Evolutionary conservation across 2,888 invertebrate genomes (phyloP), one percentile per base, ranked within the genome.

Genomic region (Ennomos quercinarius): DNA sequence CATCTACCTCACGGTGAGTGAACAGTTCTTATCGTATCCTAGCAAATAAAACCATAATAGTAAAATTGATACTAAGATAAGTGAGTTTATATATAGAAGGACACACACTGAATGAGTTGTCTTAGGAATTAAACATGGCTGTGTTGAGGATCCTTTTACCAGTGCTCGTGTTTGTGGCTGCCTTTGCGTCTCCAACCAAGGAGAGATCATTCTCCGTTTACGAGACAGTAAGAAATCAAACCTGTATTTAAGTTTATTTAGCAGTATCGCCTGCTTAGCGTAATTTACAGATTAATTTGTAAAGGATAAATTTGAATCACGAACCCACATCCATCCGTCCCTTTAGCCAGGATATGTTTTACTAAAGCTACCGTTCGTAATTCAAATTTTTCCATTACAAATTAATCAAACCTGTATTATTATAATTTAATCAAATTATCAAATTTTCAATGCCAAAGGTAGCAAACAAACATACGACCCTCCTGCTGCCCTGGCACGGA

Each of bases 141-240:
- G 39, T 54, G 64, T 44, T 64, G 12, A 61, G 51, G 50, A 27
- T 57, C 9, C 17, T 51, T 45, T 46, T 64, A 8, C 12, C 61
- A 9, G 46, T 47, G n/a, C 37, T 61, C 3, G 42, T 62, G 9
- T 45, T 54, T 40, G 55, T 56, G n/a, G 36, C 41, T 10, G 38
- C 43, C 17, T 46, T 17, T 52, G 36, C 46, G n/a, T 36, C 34
- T 40, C 42, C 50, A 10, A 17, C 17, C n/a, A 51, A 53, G 41
- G 45, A 13, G 42, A 47, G 49, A 12, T 9, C 35, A 6, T 56
- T 64, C 17, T 60, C 53, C 36, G 13, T 58, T 38, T 66, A 54
- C 49, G 53, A 64, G 46, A 66, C 63, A 8, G 66, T 66, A 61
- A 66, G 66, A 8, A 45, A 39, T 17, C 35, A 8, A 51, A 37